These are phyloP conservation scores for Gallinago jamesoni DNA, from an alignment of 2,113 vertebrate species.

Conservation along the genomic window DNA sequence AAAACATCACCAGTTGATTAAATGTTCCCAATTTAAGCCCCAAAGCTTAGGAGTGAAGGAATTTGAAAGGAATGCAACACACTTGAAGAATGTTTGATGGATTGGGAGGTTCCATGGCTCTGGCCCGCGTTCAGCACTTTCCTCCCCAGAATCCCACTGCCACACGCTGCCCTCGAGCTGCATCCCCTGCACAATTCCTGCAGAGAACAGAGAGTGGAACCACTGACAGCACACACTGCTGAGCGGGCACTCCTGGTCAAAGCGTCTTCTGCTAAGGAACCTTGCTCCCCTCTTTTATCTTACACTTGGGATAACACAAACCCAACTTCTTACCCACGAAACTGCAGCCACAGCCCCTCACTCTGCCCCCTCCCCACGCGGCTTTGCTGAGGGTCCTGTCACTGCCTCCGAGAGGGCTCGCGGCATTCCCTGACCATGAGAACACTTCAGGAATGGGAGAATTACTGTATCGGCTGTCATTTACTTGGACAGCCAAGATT, in stretches of 20 bases:
- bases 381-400: neutral
- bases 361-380: rapidly evolving
- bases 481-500: neutral
- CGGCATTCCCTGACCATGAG: neutral
- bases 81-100: neutral
- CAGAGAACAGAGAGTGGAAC: neutral
- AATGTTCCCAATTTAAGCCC: neutral
- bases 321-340: neutral
- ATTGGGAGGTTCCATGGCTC: neutral
- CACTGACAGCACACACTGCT: neutral
- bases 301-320: neutral
- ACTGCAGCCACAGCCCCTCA: neutral
- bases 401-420: neutral
- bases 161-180: neutral
- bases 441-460: neutral
- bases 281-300: neutral
- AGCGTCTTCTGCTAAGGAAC: neutral
- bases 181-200: neutral
- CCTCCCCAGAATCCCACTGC: neutral
- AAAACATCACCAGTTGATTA: conserved; percentile 10
- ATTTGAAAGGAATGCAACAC: neutral
- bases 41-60: neutral
- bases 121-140: neutral
- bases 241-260: neutral
- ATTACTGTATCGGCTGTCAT: neutral